These are phyloP conservation scores for Brachypalpus laphriformis DNA, from an alignment of 2,888 invertebrate species.

Conservation along the genomic window DNA sequence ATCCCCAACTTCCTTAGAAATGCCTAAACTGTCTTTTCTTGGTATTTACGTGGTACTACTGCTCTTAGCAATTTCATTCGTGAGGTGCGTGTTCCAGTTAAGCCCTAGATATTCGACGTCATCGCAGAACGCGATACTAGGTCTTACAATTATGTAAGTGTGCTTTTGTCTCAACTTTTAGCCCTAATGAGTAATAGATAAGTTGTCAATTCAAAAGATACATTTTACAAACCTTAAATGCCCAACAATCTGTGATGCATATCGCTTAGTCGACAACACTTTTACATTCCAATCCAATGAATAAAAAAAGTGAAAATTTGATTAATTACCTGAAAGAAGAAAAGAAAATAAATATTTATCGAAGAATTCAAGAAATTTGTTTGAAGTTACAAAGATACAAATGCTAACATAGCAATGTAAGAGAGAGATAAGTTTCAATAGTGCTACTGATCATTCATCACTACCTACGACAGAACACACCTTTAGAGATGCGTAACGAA, in stretches of 20 bases:
- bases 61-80: too few species aligned
- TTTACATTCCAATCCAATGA: not conserved
- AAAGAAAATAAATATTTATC: constrained; percentile 21
- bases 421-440: not conserved
- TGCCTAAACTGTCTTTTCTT: too few species aligned
- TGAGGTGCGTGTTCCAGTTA: too few species aligned
- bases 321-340: constrained; percentile 59
- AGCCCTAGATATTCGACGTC: too few species aligned
- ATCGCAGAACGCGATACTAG: too few species aligned
- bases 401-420: not conserved
- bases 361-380: constrained; percentile 23
- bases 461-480: constrained; percentile 1
- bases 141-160: too few species aligned
- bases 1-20: too few species aligned
- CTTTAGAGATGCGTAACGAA: constrained; percentile 16
- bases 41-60: too few species aligned
- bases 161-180: too few species aligned
- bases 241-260: not conserved
- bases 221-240: not conserved
- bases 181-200: too few species aligned
- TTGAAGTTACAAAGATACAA: constrained; percentile 3
- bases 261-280: not conserved
- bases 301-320: constrained; percentile 30
- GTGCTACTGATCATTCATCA: constrained; percentile 33
- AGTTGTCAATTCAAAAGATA: not conserved